These are phyloP conservation scores for Sepioteuthis lessoniana DNA, from an alignment of 2,888 invertebrate genomes.

Conservation along the genomic window DNA sequence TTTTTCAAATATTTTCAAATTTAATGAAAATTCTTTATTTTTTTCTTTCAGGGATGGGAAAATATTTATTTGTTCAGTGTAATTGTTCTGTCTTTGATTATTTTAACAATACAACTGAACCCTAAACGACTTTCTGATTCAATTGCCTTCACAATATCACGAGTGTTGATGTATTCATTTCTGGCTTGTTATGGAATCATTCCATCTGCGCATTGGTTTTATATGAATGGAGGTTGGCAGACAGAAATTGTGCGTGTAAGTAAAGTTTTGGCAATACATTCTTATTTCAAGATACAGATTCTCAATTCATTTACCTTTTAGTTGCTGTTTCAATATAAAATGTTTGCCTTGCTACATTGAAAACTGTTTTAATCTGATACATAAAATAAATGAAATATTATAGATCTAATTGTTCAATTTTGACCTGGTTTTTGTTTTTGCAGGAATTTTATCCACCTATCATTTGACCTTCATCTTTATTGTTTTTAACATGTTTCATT, in stretches of 20 bases:
- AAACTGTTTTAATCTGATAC: neutral
- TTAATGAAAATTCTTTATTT: neutral
- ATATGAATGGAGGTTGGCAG: conserved; percentile 89
- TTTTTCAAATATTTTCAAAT: neutral
- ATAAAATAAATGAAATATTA: neutral
- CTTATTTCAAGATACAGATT: too few relatives aligned
- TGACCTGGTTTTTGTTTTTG: too few relatives aligned
- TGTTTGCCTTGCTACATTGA: neutral
- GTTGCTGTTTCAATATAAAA: neutral
- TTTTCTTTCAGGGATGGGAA: conserved; percentile 78
- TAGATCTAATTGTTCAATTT: neutral
- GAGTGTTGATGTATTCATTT: conserved; percentile 69
- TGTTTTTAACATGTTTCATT: too few relatives aligned
- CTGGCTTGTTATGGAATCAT: conserved; percentile 82
- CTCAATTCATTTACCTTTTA: neutral
- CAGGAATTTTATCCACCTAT: too few relatives aligned
- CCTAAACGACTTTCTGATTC: conserved; percentile 74
- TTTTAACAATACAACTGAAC: conserved; percentile 85
- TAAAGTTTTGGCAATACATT: neutral
- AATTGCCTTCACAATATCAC: conserved; percentile 77
- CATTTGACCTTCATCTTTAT: too few relatives aligned
- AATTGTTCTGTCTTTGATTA: conserved; percentile 85
- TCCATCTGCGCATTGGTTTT: conserved; percentile 92
- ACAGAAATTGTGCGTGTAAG: conserved; percentile 88
- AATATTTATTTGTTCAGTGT: conserved; percentile 89